phyloP scores from a whole-genome alignment of 2,797 vertebrate species.

The Chelonia mydas region DNA sequence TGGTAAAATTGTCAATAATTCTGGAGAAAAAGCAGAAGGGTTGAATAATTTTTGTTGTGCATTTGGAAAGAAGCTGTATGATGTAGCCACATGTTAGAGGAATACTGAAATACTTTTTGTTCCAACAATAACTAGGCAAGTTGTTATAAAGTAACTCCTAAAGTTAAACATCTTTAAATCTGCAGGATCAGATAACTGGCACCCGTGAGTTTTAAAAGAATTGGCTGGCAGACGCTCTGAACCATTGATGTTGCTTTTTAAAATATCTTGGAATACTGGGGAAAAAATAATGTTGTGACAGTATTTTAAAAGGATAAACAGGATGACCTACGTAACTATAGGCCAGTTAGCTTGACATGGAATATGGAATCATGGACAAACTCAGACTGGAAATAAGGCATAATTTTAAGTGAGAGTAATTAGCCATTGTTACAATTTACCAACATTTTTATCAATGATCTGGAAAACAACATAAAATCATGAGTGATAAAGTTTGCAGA shows the following conservation, averaged over 20 bases:
- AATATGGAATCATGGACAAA: neutral
- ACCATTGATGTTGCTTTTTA: neutral
- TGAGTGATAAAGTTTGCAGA: too few species aligned
- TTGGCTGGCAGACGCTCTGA: neutral
- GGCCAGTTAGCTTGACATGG: neutral
- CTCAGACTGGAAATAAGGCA: neutral
- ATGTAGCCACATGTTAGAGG: neutral
- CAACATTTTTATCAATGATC: too few species aligned
- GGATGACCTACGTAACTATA: neutral
- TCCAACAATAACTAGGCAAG: neutral
- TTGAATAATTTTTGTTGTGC: neutral
- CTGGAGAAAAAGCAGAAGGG: neutral
- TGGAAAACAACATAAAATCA: too few species aligned
- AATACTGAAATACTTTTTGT: neutral
- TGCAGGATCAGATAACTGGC: neutral
- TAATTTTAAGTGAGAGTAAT: neutral
- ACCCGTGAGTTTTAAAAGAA: neutral
- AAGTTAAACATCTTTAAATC: neutral
- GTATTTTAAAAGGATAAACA: neutral
- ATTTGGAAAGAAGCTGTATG: neutral
- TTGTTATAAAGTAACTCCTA: neutral
- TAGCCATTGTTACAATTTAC: neutral
- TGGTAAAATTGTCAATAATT: neutral
- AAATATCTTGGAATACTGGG: neutral
- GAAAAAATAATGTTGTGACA: neutral